Evolutionary conservation across 2,888 invertebrate species (phyloP), one percentile per base, ranked within the genome.

Genomic region (Diaprepes abbreviatus): DNA sequence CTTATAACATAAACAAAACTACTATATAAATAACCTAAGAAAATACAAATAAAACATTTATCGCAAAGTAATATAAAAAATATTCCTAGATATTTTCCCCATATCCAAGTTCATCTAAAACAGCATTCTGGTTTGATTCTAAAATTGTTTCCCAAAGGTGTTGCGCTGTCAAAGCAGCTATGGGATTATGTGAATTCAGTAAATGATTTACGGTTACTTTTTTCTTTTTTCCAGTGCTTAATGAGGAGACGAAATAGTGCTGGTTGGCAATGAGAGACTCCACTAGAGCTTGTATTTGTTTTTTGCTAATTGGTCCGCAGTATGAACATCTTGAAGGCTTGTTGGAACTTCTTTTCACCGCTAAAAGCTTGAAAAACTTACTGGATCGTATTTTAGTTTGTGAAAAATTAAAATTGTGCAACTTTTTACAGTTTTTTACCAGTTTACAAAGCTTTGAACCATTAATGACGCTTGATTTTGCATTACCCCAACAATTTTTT

Each of bases 311-410:
- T 0, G 76, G 76, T 3, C 70, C 70, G 2, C 12, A 21, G 19
- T 66, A 70, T 7, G 57, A 48, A 14, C 66, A 62, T 33, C 40
- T 36, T 0, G 50, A 35, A 12, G 38, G 7, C 35, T 35, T 24
- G 6, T 19, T 24, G 0, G 21, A 16, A 14, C 24, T 38, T 28
- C 24, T 14, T 33, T 52, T 69, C 7, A 48, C 21, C 1, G 72
- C 71, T 21, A 77, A 14, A 17, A 76, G 38, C 50, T 72, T 71
- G 45, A 76, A 75, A 66, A 76, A 77, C 59, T 76, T 77, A 19
- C 66, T 71, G 2, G 76, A 76, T n/a, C 70, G 54, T 10, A 76
- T 75, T 50, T 63, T 73, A 24, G 74, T 73, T 36, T 75, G 73
- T 19, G 70, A 68, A 55, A 77, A 76, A 35, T 72, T 65, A 10